Evolutionary conservation across 2,113 vertebrate species (phyloP).

Genomic region (Rissa tridactyla): DNA sequence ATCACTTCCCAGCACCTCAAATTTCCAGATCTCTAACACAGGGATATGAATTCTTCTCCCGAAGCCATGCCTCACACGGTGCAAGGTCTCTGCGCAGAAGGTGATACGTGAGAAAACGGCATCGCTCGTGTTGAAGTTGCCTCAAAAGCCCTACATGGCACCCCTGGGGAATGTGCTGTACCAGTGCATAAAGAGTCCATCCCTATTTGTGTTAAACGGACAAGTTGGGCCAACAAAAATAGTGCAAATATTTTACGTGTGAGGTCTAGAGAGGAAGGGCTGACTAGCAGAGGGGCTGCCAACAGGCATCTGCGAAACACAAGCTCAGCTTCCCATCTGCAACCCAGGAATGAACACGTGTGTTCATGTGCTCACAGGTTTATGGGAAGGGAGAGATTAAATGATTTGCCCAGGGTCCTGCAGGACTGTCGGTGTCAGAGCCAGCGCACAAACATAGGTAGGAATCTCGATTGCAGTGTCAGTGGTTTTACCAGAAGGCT

Average conservation of each 20-base stretch:
- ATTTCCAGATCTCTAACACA: neutral
- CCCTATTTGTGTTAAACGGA: neutral
- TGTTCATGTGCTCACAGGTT: neutral
- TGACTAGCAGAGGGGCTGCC: neutral
- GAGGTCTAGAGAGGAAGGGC: neutral
- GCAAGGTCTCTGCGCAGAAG: neutral
- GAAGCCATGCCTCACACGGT: neutral
- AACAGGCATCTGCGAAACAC: accelerated
- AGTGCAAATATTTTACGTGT: neutral
- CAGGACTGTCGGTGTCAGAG: neutral
- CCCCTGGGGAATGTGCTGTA: neutral
- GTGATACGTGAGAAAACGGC: neutral
- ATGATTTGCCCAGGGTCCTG: neutral
- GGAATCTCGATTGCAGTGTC: neutral
- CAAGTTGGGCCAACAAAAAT: neutral
- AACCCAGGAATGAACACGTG: neutral
- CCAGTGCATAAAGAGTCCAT: neutral
- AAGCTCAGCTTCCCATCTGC: neutral
- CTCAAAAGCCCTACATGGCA: neutral
- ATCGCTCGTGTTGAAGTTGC: neutral
- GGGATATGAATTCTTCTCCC: neutral
- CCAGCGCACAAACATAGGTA: accelerated
- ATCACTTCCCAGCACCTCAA: neutral
- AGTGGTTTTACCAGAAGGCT: neutral
- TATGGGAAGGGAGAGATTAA: neutral